Evolutionary conservation across 1,140 invertebrate species (phyloP).

Genomic region (Heliconius congener): DNA sequence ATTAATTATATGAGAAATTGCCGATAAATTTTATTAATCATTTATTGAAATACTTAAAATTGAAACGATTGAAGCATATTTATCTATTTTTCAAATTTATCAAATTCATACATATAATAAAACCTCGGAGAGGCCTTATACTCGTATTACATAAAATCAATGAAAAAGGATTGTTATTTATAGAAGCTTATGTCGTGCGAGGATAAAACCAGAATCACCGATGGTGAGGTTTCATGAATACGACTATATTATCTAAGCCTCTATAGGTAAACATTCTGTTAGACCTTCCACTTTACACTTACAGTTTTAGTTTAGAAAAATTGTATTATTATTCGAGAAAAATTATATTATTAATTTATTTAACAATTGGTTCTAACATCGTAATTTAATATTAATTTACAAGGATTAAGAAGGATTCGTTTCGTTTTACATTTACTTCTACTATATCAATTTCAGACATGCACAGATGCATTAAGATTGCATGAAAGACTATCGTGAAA

Average conservation of each 20-base stretch:
- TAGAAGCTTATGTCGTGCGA: background rate
- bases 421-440: background rate
- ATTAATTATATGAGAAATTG: background rate
- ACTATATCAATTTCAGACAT: background rate
- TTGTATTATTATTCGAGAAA: no score
- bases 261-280: background rate
- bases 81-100: no score
- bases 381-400: background rate
- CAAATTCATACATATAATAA: no score
- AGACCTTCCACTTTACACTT: no score
- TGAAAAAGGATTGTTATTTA: constrained; percentile 10
- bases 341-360: no score
- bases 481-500: background rate
- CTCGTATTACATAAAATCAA: constrained; percentile 17
- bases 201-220: constrained; percentile 1
- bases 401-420: background rate
- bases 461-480: background rate
- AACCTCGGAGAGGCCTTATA: background rate
- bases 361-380: background rate
- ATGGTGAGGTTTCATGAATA: constrained; percentile 6
- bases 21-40: background rate
- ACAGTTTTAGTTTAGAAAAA: no score
- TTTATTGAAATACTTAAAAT: background rate
- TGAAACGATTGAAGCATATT: no score
- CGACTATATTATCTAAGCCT: background rate